These are phyloP conservation scores for Eulithis prunata DNA, from an alignment of 2,888 invertebrate genomes.

Conservation along the genomic window DNA sequence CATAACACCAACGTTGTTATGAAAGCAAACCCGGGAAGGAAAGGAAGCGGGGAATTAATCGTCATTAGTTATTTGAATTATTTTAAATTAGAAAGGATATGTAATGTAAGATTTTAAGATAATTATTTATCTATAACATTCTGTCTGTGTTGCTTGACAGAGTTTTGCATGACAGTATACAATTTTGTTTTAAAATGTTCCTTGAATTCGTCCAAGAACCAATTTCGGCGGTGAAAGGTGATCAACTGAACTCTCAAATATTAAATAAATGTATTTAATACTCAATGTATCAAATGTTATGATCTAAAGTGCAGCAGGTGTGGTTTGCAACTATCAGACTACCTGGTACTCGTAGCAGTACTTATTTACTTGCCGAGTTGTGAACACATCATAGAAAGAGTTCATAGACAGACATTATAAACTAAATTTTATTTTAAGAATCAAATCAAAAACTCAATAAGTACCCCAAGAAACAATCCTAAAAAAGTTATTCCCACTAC, in stretches of 20 bases:
- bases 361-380: background rate
- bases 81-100: no score
- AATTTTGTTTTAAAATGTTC: no score
- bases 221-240: slow-evolving; percentile 9
- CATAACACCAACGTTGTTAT: slow-evolving; percentile 72
- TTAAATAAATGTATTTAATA: slow-evolving; percentile 15
- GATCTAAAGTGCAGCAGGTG: slow-evolving; percentile 9
- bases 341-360: background rate
- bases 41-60: slow-evolving; percentile 59
- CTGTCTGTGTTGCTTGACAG: no score
- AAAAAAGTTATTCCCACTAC: no score
- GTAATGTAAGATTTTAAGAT: no score
- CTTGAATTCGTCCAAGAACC: background rate
- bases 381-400: background rate
- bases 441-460: no score
- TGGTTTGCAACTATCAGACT: slow-evolving; percentile 5
- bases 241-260: slow-evolving; percentile 23
- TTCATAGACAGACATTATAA: no score
- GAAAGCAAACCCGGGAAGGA: slow-evolving; percentile 70
- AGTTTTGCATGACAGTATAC: no score
- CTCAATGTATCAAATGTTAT: slow-evolving; percentile 1
- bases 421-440: no score
- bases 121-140: no score
- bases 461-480: no score
- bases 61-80: slow-evolving; percentile 45